phyloP scores from a whole-genome alignment of 2,113 vertebrate species.

The Cricetomys ansorgei region DNA sequence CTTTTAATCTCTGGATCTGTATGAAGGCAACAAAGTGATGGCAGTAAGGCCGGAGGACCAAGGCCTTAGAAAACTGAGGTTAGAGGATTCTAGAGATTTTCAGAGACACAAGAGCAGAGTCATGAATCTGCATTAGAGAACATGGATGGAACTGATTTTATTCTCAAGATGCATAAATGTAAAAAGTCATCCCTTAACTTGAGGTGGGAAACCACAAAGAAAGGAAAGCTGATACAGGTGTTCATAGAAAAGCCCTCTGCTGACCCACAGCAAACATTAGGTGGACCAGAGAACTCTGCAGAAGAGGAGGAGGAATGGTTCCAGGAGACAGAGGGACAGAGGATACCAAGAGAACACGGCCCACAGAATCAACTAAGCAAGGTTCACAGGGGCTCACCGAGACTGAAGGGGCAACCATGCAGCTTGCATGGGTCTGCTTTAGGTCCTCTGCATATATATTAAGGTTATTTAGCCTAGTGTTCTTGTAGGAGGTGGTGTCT shows the following conservation, averaged over 20 bases:
- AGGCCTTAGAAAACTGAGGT: not conserved
- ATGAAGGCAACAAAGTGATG: not conserved
- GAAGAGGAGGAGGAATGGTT: too few species aligned
- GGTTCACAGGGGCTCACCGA: too few species aligned
- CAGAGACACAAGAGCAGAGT: not conserved
- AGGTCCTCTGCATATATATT: too few species aligned
- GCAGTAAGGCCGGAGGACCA: not conserved
- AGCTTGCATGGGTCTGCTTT: too few species aligned
- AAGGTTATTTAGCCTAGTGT: too few species aligned
- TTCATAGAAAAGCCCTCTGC: not conserved
- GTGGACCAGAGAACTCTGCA: too few species aligned
- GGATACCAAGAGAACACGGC: too few species aligned
- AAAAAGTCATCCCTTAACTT: not conserved
- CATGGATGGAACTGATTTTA: not conserved
- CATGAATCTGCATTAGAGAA: not conserved
- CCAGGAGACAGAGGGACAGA: too few species aligned
- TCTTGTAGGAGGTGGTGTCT: too few species aligned
- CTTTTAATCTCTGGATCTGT: not conserved
- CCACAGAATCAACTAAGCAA: too few species aligned
- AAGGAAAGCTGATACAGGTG: not conserved
- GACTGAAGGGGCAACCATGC: too few species aligned
- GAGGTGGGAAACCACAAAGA: not conserved
- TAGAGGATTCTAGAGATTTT: not conserved
- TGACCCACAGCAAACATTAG: too few species aligned
- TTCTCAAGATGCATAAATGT: not conserved